These are phyloP conservation scores for Myioborus miniatus DNA, from an alignment of 2,797 vertebrate genomes.

Conservation along the genomic window DNA sequence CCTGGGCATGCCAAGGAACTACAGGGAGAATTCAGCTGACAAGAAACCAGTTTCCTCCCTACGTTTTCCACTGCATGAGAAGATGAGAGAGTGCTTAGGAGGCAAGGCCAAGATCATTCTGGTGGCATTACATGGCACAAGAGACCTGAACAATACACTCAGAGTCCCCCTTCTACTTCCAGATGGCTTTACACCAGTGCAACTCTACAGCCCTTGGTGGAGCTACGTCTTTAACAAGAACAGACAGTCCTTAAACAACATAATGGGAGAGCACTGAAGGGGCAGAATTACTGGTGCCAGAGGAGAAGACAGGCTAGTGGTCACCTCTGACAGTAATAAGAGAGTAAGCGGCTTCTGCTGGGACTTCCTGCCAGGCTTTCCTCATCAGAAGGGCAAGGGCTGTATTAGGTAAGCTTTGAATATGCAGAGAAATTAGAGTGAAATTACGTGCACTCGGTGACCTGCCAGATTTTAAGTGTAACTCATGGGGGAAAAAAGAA, in stretches of 20 bases:
- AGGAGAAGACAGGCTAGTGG: background rate
- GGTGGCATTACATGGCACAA: background rate
- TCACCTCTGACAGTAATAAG: background rate
- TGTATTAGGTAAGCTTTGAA: background rate
- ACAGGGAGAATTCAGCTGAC: background rate
- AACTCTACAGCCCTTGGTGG: background rate
- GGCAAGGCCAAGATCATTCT: background rate
- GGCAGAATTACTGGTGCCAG: background rate
- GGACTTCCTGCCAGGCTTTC: background rate
- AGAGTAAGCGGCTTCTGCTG: background rate
- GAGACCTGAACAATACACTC: background rate
- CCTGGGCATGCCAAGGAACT: background rate
- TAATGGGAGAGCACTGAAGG: background rate
- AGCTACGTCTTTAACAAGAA: background rate
- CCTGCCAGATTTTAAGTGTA: background rate
- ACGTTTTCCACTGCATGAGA: fast-evolving
- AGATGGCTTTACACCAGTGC: background rate
- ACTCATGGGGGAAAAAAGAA: background rate
- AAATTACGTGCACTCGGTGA: background rate
- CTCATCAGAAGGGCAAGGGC: background rate
- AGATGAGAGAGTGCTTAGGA: background rate
- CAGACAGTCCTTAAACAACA: background rate
- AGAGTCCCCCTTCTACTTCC: background rate
- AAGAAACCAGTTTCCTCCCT: background rate
- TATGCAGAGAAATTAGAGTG: background rate